Base-by-base conservation (phyloP, 2,113 vertebrate species). In the Poeciliopsis retropinna region DNA sequence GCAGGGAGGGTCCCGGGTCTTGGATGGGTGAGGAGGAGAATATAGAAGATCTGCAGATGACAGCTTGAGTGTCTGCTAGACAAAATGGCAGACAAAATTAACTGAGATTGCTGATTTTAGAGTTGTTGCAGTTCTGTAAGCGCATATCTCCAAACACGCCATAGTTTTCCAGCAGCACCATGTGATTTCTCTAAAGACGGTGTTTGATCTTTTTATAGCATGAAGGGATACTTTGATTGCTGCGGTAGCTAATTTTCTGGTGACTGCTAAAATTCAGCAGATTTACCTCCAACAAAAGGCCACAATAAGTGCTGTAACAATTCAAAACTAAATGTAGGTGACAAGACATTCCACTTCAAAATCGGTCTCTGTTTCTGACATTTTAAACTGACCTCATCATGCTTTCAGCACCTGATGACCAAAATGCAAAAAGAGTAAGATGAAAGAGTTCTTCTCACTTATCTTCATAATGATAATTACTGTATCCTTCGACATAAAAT, bases 1-100 rank as follows among this genome's bases (percentile, higher is more conserved):
- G 76, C 22, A 60, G 47, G 79, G 82, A 71, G 83, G 67, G 70
- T 65, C 60, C 80, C 64, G 65, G 6, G 74, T 66, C 67, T 67
- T n/a, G 31, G 63, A 79, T 61, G 62, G 63, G n/a, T 66, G 10
- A 70, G 64, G 65, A 32, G 28, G 70, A 64, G 14, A 57, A 57
- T 66, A 70, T 11, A 66, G 44, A 63, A 68, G 60, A 74, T 27
- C 64, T 63, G 67, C 70, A 63, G 13, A 81, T 70, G n/a, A 60
- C 4, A 66, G 76, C 37, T 74, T 69, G 70, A 44, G 47, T 7
- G n/a, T 60, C 44, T 77, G 75, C 39, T 29, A 74, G 67, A 25
- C 29, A 32, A 41, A 0, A 14, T 2, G n/a, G 17, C 19, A 74
- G 67, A 25, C 29, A 32, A 41, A 0, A 14, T 2, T 22, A 13